phyloP scores from a whole-genome alignment of 1,140 invertebrate species.

The Pogonomyrmex barbatus region DNA sequence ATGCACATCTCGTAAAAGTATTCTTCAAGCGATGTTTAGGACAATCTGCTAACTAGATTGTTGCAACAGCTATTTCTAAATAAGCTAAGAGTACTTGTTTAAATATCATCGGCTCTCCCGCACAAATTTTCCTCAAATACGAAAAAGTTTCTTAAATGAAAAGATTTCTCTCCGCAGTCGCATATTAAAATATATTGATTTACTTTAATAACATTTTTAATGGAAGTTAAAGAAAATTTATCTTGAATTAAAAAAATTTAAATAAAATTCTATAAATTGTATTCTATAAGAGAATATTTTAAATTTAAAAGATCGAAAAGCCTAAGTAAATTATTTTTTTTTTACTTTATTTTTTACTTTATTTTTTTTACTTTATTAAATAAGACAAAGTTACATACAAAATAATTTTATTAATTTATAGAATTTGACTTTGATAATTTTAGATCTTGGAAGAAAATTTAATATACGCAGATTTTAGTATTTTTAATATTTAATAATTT shows the following conservation, averaged over 20 bases:
- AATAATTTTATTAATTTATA: neutral
- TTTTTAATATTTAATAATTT: neutral
- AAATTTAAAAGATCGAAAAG: neutral
- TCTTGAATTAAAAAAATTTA: neutral
- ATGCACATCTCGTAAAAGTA: constrained; percentile 74
- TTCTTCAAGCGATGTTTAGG: constrained; percentile 67
- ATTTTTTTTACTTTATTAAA: neutral
- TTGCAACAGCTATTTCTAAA: constrained; percentile 63
- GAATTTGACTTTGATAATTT: too few species aligned
- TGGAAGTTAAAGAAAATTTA: neutral
- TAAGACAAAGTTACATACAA: neutral
- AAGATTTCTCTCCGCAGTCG: neutral
- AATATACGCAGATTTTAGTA: neutral
- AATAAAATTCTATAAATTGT: neutral
- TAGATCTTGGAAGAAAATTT: neutral
- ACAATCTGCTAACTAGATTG: constrained; percentile 61
- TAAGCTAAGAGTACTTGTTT: neutral
- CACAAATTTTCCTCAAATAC: neutral
- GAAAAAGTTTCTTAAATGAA: neutral
- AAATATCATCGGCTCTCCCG: neutral
- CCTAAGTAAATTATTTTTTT: neutral
- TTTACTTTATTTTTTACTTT: neutral
- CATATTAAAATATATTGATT: neutral
- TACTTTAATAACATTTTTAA: neutral
- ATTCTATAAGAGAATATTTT: neutral